Base-by-base conservation (phyloP, 2,888 invertebrate species). In the Drymonia ruficornis region DNA sequence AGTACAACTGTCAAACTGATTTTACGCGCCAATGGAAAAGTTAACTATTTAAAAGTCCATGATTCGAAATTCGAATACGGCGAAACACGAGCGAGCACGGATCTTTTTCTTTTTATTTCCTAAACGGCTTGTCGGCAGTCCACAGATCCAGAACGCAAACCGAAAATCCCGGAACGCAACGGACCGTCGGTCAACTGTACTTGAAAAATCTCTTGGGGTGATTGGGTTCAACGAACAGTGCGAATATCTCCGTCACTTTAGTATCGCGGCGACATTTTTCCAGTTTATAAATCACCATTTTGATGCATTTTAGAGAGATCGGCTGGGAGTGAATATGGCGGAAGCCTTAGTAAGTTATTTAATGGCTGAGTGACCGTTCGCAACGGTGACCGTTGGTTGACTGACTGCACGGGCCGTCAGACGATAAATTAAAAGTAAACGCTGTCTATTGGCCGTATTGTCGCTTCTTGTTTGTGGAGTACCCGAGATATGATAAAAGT, bases 131-230 rank as follows among this genome's bases (percentile, higher is more conserved):
- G 71, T 71, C 40, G 59, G 45, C 52, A 65, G 49, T 55, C 56
- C 67, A 70, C 63, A 61, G 67, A 74, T 76, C 81, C 80, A 80
- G 83, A 81, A 77, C 73, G 72, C 73, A 77, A 78, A 74, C 74
- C 77, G 52, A 66, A 65, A 70, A 77, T 80, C 76, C 80, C 79
- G 84, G 84, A 84, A 82, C 78, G 69, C 61, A 40, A 51, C 54
- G 63, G 57, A 47, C 49, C 61, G 56, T 72, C 69, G 83, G 93
- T 93, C 93, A 93, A 89, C 93, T 93, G 81, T 93, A 92, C 72
- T 93, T 93, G 63, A 88, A 93, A 67, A 91, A 93, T 53, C 91
- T 81, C 67, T 91, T 92, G 18, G 93, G 91, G 55, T 92, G 91
- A 76, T 89, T 88, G 53, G 87, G 82, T 80, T 90, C 91, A 62